These are phyloP conservation scores for Saxidomus purpurata DNA, from an alignment of 1,140 invertebrate species.

Conservation along the genomic window DNA sequence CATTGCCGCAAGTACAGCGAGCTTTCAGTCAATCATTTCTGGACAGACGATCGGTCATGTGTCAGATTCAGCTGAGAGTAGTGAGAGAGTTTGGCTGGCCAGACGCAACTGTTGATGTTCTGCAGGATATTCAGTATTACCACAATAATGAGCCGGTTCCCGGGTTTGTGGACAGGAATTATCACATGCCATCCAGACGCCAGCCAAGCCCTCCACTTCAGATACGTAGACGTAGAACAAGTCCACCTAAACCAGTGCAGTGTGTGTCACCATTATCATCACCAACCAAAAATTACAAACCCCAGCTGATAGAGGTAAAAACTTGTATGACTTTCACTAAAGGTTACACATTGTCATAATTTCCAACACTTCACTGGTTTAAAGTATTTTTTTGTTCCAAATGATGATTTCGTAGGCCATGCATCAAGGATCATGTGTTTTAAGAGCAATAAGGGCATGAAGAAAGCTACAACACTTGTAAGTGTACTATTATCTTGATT, in stretches of 20 bases:
- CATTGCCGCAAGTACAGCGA: conserved; percentile 92
- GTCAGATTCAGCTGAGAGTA: conserved; percentile 94
- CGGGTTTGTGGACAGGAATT: conserved; percentile 39
- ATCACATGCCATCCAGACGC: conserved; percentile 41
- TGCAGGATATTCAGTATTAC: conserved; percentile 88
- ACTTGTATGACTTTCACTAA: neutral
- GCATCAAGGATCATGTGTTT: too few relatives aligned
- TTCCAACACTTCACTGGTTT: too few relatives aligned
- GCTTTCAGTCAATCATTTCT: conserved; percentile 92
- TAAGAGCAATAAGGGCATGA: too few relatives aligned
- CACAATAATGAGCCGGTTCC: conserved; percentile 68
- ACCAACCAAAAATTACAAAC: conserved; percentile 44
- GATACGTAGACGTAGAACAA: conserved; percentile 24
- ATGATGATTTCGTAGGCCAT: too few relatives aligned
- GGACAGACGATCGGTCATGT: conserved; percentile 92
- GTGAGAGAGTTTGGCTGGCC: conserved; percentile 98
- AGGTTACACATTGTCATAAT: neutral
- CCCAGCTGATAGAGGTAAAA: conserved; percentile 1
- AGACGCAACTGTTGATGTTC: conserved; percentile 94
- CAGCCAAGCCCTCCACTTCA: conserved; percentile 65
- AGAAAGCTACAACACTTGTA: too few relatives aligned
- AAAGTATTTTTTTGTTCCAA: too few relatives aligned
- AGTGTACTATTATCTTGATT: too few relatives aligned
- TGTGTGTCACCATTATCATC: conserved; percentile 70
- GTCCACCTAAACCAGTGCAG: conserved; percentile 52